These are phyloP conservation scores for Karalla daura DNA, from an alignment of 2,797 vertebrate species.

Conservation along the genomic window DNA sequence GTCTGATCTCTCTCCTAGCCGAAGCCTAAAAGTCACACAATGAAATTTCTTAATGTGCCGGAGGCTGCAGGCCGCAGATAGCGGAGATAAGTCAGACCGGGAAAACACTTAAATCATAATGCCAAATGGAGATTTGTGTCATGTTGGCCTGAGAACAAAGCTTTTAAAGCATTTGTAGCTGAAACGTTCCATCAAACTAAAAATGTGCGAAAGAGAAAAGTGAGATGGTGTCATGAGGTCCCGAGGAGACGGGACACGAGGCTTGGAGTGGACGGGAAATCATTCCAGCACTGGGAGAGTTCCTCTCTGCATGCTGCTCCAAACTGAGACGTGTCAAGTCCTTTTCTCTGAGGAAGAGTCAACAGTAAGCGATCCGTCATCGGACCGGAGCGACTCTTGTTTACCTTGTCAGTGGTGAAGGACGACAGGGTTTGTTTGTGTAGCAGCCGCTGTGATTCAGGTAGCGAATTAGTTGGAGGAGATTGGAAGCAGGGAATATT, in stretches of 20 bases:
- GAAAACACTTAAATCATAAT: neutral
- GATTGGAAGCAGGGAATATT: constrained; percentile 79
- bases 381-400: constrained; percentile 32
- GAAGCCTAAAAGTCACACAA: neutral
- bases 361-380: constrained; percentile 22
- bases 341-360: neutral
- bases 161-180: neutral
- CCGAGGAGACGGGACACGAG: neutral
- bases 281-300: neutral
- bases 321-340: neutral
- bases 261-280: neutral
- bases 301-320: neutral
- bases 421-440: constrained; percentile 67
- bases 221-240: neutral
- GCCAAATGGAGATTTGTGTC: neutral
- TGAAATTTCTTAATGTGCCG: neutral
- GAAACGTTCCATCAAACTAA: neutral
- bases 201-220: neutral
- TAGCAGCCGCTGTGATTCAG: constrained; percentile 59
- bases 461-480: constrained; percentile 65
- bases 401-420: constrained; percentile 64
- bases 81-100: neutral
- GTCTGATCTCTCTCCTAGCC: neutral
- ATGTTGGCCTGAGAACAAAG: neutral
- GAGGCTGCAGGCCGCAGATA: neutral